phyloP scores from a whole-genome alignment of 2,113 vertebrate genomes.

The Crypturellus undulatus region DNA sequence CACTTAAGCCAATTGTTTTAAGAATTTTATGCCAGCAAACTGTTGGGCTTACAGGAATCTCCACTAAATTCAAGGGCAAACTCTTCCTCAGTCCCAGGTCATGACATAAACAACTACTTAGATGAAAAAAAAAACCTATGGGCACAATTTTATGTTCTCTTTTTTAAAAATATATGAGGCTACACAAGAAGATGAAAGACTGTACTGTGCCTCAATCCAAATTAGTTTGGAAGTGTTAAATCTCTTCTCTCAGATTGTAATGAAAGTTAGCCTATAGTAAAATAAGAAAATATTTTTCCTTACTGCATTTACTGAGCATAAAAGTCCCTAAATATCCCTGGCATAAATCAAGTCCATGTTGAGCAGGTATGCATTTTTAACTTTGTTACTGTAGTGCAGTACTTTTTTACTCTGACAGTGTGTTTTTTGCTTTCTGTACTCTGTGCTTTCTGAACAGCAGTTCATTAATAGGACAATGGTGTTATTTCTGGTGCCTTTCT shows the following conservation, averaged over 20 bases:
- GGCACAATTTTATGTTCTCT: too few relatives aligned
- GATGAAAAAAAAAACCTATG: not conserved
- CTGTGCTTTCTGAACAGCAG: not conserved
- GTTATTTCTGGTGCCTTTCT: not conserved
- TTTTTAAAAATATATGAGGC: not conserved
- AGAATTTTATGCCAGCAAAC: not conserved
- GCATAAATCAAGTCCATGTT: not conserved
- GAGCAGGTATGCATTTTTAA: not conserved
- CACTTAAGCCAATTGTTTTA: not conserved
- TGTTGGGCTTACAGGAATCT: not conserved
- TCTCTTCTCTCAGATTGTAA: not conserved
- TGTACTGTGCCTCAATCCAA: not conserved
- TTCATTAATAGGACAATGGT: not conserved
- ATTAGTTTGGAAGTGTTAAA: not conserved
- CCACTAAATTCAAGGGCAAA: fast-evolving
- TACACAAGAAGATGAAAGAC: not conserved
- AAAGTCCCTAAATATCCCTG: not conserved
- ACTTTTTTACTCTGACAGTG: not conserved
- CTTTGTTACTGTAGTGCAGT: not conserved
- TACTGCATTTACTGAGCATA: not conserved
- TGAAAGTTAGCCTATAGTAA: not conserved
- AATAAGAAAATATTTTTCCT: not conserved
- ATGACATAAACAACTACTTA: not conserved
- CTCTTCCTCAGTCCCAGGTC: not conserved
- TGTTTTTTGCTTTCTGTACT: not conserved